Conservation (phyloP, 2,797 vertebrate genomes). For the Liparis tanakae region DNA sequence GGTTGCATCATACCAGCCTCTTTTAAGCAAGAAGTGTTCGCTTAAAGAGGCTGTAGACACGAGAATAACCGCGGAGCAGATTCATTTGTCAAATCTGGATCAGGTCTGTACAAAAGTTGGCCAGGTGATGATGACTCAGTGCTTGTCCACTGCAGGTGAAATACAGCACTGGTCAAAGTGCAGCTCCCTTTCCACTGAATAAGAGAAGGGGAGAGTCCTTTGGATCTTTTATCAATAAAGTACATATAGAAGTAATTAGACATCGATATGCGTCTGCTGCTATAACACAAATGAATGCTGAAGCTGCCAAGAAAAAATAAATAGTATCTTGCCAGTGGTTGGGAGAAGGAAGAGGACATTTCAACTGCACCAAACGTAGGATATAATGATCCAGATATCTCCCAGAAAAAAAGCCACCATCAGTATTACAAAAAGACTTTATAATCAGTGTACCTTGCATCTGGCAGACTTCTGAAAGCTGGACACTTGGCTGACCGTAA, state of each 20-base stretch:
- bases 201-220: conserved; percentile 13
- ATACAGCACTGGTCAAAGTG: conserved; percentile 2
- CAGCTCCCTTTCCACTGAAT: conserved; percentile 1
- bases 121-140: conserved; percentile 33
- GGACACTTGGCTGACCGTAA: conserved; percentile 84
- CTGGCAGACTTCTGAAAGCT: conserved; percentile 82
- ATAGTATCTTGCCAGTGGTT: neutral
- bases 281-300: conserved; percentile 18
- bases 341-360: conserved; percentile 19
- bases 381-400: neutral
- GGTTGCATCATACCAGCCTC: neutral
- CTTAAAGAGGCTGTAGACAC: neutral
- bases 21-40: neutral
- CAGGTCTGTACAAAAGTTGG: conserved; percentile 9
- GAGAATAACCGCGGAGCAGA: neutral
- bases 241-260: conserved; percentile 37
- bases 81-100: conserved; percentile 6
- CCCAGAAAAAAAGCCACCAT: neutral
- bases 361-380: conserved; percentile 8
- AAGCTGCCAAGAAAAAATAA: conserved; percentile 12
- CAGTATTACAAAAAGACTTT: neutral
- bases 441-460: conserved; percentile 85
- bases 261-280: conserved; percentile 14
- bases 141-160: conserved; percentile 19
- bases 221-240: conserved; percentile 12